Base-by-base conservation (phyloP, 2,113 vertebrate genomes). In the Misgurnus mizolepis region DNA sequence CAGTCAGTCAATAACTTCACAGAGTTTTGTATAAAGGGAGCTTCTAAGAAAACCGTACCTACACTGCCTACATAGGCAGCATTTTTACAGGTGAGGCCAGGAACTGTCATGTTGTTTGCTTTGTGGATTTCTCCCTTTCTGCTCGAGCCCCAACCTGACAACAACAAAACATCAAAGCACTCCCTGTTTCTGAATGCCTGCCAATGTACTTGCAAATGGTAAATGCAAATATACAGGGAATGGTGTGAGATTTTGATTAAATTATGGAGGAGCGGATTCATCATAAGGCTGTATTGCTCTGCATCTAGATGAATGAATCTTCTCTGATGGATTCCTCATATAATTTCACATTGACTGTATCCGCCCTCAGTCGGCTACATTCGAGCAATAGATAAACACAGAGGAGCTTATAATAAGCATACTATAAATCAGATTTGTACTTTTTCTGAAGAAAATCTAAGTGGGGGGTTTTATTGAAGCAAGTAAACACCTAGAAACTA, bases 301-400 rank as follows among this genome's bases (percentile, higher is more conserved):
- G 55, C n/a, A 58, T 58, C 55, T 6, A 58, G 17, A 58, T 58
- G 17, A 58, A 18, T 8, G n/a, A 17, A 62, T 65, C 64, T 53
- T 65, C 47, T 78, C 67, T 67, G 74, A 72, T 55, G 73, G 83
- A 45, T 61, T 50, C 50, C 67, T 76, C 50, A 60, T 56, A 18
- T 65, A 72, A 80, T 84, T 58, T 15, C 34, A 67, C 72, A 65
- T 64, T 49, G 47, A 73, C 79, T 68, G 41, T 17, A 11, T 80
- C 58, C 80, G 68, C 67, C 64, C 55, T 65, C 66, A 72, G 58
- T n/a, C 34, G 69, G 78, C 18, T 43, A 50, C 45, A 55, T n/a
- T 56, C 2, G 55, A 58, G 55, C 58, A 49, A 41, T 64, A 40
- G 56, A 74, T 74, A 61, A 74, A 27, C 40, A 56, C n/a, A 3